Evolutionary conservation across 2,113 vertebrate genomes (phyloP).

Genomic region (Macaca nemestrina): DNA sequence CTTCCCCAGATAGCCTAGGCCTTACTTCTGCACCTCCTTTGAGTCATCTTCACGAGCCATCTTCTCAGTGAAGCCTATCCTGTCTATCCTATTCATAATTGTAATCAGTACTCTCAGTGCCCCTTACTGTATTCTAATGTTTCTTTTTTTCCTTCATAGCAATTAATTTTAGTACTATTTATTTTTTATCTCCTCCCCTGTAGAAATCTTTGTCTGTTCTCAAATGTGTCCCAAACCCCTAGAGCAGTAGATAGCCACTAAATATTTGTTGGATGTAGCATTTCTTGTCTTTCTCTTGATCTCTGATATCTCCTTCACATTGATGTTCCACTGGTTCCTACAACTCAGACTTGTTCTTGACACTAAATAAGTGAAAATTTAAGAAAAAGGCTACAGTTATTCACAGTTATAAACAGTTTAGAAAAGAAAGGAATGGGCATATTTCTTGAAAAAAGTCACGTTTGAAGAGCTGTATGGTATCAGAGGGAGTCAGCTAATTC

Average conservation of each 20-base stretch:
- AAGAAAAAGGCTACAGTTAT: not conserved
- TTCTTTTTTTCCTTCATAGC: not conserved
- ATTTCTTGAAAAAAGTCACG: slow-evolving; percentile 14
- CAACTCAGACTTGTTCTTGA: not conserved
- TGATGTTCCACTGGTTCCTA: not conserved
- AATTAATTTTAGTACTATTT: not conserved
- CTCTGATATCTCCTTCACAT: not conserved
- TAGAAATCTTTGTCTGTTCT: not conserved
- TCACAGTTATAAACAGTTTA: not conserved
- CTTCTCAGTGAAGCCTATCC: not conserved
- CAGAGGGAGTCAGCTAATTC: not conserved
- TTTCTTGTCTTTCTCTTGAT: not conserved
- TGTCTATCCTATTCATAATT: not conserved
- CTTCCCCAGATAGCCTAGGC: not conserved
- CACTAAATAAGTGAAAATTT: not conserved
- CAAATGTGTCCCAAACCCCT: not conserved
- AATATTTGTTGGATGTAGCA: not conserved
- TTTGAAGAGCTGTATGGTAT: not conserved
- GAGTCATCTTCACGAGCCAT: not conserved
- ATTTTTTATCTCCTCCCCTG: not conserved
- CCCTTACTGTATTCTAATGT: not conserved
- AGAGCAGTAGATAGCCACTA: not conserved
- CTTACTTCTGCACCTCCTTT: not conserved
- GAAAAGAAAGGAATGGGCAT: not conserved
- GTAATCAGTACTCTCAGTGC: not conserved